Evolutionary conservation across 2,888 invertebrate species (phyloP).

Genomic region (Ormyrus pomaceus): DNA sequence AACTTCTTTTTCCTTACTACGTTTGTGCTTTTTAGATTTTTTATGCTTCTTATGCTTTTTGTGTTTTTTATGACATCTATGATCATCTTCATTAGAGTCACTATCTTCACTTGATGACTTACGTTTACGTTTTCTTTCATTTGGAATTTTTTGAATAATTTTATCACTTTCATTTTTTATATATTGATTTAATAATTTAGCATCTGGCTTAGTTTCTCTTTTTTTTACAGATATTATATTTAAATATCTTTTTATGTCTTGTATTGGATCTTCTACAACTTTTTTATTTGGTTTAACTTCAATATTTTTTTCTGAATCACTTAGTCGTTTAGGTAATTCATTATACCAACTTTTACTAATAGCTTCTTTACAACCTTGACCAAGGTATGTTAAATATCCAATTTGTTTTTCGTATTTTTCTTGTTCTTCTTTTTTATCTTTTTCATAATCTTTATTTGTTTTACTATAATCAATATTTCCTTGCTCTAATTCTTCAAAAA

Average conservation of each 20-base stretch:
- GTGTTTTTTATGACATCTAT: slow-evolving; percentile 36
- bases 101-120: slow-evolving; percentile 23
- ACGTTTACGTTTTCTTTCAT: slow-evolving; percentile 19
- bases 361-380: slow-evolving; percentile 93
- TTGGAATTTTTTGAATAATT: slow-evolving; percentile 36
- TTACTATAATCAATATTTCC: slow-evolving; percentile 79
- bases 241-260: slow-evolving; percentile 81
- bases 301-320: slow-evolving; percentile 76
- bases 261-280: slow-evolving; percentile 84
- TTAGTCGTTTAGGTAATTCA: slow-evolving; percentile 80
- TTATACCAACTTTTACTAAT: slow-evolving; percentile 95
- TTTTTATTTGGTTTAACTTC: slow-evolving; percentile 84
- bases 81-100: slow-evolving; percentile 18
- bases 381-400: slow-evolving; percentile 96
- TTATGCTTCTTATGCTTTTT: slow-evolving; percentile 67
- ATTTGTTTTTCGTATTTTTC: slow-evolving; percentile 99
- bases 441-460: slow-evolving; percentile 91
- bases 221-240: slow-evolving; percentile 63
- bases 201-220: slow-evolving; percentile 20
- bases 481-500: slow-evolving; percentile 91
- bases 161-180: slow-evolving; percentile 4
- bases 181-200: slow-evolving; percentile 16
- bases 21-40: slow-evolving; percentile 65
- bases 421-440: slow-evolving; percentile 92
- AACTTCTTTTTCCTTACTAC: slow-evolving; percentile 62